These are phyloP conservation scores for Micrasema longulum DNA, from an alignment of 1,140 invertebrate genomes.

Conservation along the genomic window DNA sequence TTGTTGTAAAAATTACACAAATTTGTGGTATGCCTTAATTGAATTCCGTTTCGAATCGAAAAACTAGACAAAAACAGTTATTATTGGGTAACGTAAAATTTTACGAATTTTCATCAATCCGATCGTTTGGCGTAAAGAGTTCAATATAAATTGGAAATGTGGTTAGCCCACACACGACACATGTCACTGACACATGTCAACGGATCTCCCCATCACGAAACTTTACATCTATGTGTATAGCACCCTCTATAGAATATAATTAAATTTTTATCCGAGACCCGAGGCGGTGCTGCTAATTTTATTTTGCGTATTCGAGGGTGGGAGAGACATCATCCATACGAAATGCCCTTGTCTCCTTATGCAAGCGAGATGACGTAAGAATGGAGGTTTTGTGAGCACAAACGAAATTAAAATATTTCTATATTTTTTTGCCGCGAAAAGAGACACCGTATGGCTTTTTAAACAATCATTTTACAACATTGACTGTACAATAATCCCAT, in stretches of 20 bases:
- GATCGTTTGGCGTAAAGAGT: too few relatives aligned
- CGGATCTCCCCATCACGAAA: slow-evolving; percentile 28
- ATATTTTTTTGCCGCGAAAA: too few relatives aligned
- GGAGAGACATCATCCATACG: slow-evolving; percentile 4
- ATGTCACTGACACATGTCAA: slow-evolving; percentile 53
- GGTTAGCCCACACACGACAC: slow-evolving; percentile 39
- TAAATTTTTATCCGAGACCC: slow-evolving; percentile 51
- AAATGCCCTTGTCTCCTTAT: slow-evolving; percentile 14
- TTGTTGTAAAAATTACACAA: too few relatives aligned
- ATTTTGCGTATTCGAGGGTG: slow-evolving; percentile 41
- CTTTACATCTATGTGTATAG: slow-evolving; percentile 20
- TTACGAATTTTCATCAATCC: too few relatives aligned
- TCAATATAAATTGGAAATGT: slow-evolving; percentile 43
- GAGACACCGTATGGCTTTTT: too few relatives aligned
- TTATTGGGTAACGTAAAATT: too few relatives aligned
- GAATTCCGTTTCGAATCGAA: too few relatives aligned
- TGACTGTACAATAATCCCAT: too few relatives aligned
- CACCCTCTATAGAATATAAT: slow-evolving; percentile 42
- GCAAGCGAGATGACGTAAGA: slow-evolving; percentile 3
- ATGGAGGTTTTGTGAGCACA: slow-evolving; percentile 8
- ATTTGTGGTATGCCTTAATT: too few relatives aligned
- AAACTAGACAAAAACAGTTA: too few relatives aligned
- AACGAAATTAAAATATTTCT: too few relatives aligned
- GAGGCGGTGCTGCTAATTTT: slow-evolving; percentile 49
- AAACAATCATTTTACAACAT: too few relatives aligned